A percentile compares a stretch with the other conserved stretches of the same genome.
Evolutionary conservation across 2,797 vertebrate species (phyloP).

Genomic region (Liasis olivaceus): DNA sequence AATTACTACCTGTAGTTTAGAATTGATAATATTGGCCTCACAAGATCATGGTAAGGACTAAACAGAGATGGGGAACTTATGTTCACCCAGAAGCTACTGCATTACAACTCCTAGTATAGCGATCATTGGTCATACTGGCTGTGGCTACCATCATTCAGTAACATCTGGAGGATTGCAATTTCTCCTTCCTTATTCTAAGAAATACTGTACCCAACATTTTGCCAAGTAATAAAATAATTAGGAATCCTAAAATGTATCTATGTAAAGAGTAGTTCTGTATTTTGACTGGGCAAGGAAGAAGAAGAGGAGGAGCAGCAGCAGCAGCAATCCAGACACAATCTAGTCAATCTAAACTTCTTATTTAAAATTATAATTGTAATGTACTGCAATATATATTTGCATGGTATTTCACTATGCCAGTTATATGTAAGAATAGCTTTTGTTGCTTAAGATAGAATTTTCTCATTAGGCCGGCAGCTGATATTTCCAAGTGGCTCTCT

Average conservation of each 20-base stretch:
- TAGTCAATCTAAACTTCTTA: not conserved
- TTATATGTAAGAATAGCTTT: not conserved
- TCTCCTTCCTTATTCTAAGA: too few species aligned
- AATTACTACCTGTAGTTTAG: not conserved
- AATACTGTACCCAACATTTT: too few species aligned
- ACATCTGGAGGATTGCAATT: too few species aligned
- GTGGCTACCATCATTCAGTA: too few species aligned
- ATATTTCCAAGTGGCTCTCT: not conserved
- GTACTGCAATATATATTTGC: not conserved
- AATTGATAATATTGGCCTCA: not conserved
- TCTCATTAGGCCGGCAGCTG: not conserved
- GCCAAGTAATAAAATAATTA: too few species aligned
- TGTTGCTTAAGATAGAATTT: not conserved
- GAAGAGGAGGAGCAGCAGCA: not conserved
- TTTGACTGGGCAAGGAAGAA: not conserved
- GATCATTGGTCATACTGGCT: too few species aligned
- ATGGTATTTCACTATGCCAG: slow-evolving; percentile 18
- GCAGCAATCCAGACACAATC: not conserved
- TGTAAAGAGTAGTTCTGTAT: too few species aligned
- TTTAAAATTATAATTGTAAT: not conserved
- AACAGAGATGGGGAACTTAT: not conserved
- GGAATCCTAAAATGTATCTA: too few species aligned
- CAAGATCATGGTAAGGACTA: not conserved
- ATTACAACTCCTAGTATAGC: too few species aligned
- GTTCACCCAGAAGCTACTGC: too few species aligned